Evolutionary conservation across 2,888 invertebrate genomes (phyloP).

Genomic region (Athalia rosae): DNA sequence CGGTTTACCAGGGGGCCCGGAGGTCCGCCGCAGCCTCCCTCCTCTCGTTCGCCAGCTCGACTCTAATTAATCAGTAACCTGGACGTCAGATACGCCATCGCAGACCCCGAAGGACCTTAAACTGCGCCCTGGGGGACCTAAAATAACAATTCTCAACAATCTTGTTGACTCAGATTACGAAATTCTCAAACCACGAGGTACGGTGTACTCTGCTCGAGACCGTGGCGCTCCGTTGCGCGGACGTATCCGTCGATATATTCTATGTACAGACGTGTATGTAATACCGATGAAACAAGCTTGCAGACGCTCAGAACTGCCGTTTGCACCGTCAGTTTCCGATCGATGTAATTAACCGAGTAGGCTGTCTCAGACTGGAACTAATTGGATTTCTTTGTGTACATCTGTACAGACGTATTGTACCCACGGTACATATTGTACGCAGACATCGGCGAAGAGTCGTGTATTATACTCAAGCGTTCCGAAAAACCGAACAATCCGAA

Average conservation of each 20-base stretch:
- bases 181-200: conserved; percentile 30
- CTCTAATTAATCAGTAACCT: conserved; percentile 37
- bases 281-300: background rate
- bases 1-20: conserved; percentile 25
- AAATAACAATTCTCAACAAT: conserved; percentile 42
- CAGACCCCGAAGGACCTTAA: conserved; percentile 25
- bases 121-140: conserved; percentile 14
- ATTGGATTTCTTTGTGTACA: background rate
- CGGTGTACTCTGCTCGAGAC: background rate
- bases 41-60: conserved; percentile 24
- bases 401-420: background rate
- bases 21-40: background rate
- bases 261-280: background rate
- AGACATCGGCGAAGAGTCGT: too few relatives aligned
- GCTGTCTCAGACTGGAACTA: conserved; percentile 1
- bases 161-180: conserved; percentile 41
- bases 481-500: too few relatives aligned
- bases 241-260: background rate
- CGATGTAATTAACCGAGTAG: conserved; percentile 11
- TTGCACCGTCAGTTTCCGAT: background rate
- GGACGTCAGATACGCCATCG: conserved; percentile 13
- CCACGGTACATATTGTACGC: too few relatives aligned
- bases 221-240: too few relatives aligned
- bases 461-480: too few relatives aligned
- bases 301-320: background rate